Evolutionary conservation across 2,797 vertebrate species (phyloP), one percentile per base, ranked within the genome.

Genomic region (Leptoclinus maculatus): DNA sequence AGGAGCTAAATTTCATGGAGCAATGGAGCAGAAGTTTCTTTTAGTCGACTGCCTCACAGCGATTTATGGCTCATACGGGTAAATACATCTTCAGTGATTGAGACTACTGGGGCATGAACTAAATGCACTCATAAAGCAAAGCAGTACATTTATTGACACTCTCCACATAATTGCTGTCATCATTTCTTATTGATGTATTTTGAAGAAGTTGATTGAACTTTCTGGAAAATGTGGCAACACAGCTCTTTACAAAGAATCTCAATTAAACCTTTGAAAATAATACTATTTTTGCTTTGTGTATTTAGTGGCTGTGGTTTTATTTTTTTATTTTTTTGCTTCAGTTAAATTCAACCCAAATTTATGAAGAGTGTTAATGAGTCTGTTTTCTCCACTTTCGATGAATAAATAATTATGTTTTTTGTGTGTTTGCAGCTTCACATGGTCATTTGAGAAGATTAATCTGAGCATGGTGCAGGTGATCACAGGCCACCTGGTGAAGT

Each of bases 61-160:
- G 12, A 91, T 99, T 82, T 99, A 97, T 66, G 98, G 98, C 86
- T 97, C 98, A 73, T 99, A 99, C 95, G 99, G 98, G 98, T 99
- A 97, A 96, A 88, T 41, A 32, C 34, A 62, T 67, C 23, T 54
- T 45, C 41, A 19, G 25, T 16, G 23, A 6, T 39, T 58, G 21
- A 60, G 47, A 43, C n/a, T 67, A 36, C 3, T 71, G 64, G 77
- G 9, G 66, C 66, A 43, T 72, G 32, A 38, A 57, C 10, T 39
- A n/a, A 74, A 82, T 19, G 16, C 29, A 80, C 34, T 82, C 11
- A 53, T 36, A 56, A 68, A 66, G 38, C 36, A 76, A 43, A 78
- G 1, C 7, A 39, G 4, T 38, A n/a, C n/a, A 59, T 82, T 69
- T 71, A 62, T 39, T 76, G 54, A 58, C 75, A 43, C 5, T 21